Evolutionary conservation across 37 sponge, comb jelly and placozoan species (phyloP).

Genomic region (Ianthella basta): DNA sequence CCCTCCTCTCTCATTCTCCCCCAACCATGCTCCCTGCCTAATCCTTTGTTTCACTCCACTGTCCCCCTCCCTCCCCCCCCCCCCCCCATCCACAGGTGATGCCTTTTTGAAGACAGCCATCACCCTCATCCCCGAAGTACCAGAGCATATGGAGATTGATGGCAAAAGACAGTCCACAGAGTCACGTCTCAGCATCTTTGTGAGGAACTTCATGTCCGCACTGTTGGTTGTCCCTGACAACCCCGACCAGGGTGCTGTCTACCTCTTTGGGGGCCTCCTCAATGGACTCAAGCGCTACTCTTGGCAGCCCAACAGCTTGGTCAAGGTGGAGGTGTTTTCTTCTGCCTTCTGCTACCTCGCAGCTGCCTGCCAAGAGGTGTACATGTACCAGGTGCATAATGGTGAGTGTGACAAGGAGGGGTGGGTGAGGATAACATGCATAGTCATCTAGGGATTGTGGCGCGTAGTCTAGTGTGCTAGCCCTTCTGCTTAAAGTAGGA

Average conservation of each 20-base stretch:
- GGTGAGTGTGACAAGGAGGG: neutral
- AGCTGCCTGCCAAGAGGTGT: constrained; percentile 74
- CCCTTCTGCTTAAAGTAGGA: too few species aligned
- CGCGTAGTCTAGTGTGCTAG: too few species aligned
- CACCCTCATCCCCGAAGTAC: constrained; percentile 75
- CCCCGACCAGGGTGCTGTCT: constrained; percentile 79
- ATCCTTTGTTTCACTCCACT: neutral
- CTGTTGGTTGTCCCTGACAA: constrained; percentile 91
- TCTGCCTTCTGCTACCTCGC: constrained; percentile 63
- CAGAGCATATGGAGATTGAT: constrained; percentile 81
- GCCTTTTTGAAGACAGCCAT: constrained; percentile 90
- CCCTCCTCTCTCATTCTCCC: neutral
- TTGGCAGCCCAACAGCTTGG: constrained; percentile 64
- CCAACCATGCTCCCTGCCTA: neutral
- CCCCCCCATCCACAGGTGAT: constrained; percentile 69
- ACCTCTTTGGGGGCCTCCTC: constrained; percentile 74
- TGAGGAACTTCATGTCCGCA: constrained; percentile 77
- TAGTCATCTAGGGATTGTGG: too few species aligned
- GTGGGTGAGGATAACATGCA: neutral
- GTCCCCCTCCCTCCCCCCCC: too few species aligned
- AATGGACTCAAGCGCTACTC: constrained; percentile 78
- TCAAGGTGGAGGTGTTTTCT: constrained; percentile 69
- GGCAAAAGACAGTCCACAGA: constrained; percentile 76
- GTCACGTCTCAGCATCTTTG: constrained; percentile 46
- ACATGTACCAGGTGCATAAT: constrained; percentile 23